These are phyloP conservation scores for Epistrophe eligans DNA, from an alignment of 2,888 invertebrate species.

Conservation along the genomic window DNA sequence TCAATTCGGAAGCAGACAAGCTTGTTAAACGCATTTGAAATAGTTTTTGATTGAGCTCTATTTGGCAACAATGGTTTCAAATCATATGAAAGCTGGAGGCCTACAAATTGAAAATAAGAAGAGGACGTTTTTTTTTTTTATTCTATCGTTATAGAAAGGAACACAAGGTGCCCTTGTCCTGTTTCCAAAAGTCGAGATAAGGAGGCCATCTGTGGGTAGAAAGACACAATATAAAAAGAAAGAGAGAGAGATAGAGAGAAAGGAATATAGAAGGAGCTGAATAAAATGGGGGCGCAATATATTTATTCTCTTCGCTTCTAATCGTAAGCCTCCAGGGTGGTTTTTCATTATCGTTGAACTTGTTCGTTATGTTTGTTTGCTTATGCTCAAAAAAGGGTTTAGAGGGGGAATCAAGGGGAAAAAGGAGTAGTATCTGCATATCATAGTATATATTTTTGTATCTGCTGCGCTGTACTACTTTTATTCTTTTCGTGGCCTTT, in stretches of 20 bases:
- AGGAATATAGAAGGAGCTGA: too few relatives aligned
- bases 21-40: too few relatives aligned
- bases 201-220: not conserved
- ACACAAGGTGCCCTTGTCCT: slow-evolving; percentile 65
- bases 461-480: slow-evolving; percentile 42
- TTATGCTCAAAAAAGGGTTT: slow-evolving; percentile 7
- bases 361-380: slow-evolving; percentile 64
- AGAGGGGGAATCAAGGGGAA: not conserved
- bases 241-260: not conserved
- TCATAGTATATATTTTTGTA: not conserved
- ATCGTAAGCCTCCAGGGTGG: slow-evolving; percentile 51
- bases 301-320: not conserved
- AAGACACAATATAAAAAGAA: not conserved
- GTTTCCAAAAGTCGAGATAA: slow-evolving; percentile 47
- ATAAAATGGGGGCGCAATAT: not conserved
- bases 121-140: not conserved
- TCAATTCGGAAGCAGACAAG: too few relatives aligned
- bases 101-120: slow-evolving; percentile 56
- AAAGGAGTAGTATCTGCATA: slow-evolving; percentile 1
- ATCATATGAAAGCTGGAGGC: slow-evolving; percentile 2
- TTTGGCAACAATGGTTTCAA: slow-evolving; percentile 6
- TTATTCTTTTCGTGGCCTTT: slow-evolving; percentile 48
- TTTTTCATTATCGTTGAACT: slow-evolving; percentile 75
- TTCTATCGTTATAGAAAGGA: slow-evolving; percentile 20
- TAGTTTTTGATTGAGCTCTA: not conserved